Conservation (phyloP, 2,888 invertebrate species). For the Lasioglossum marginatum region DNA sequence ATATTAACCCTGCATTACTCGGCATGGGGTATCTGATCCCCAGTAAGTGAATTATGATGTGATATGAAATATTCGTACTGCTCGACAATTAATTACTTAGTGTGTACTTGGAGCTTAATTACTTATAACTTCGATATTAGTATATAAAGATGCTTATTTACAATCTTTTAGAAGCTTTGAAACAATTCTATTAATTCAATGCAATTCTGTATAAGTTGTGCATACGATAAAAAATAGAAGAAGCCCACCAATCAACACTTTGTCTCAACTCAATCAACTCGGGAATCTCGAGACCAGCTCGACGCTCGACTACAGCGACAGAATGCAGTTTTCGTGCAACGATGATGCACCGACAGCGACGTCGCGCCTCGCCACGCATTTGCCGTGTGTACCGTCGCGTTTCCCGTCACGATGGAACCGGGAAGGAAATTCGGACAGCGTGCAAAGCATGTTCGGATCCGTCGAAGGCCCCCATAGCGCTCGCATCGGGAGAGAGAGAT, state of each 20-base stretch:
- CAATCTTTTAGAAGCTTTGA: background rate
- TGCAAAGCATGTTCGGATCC: slow-evolving; percentile 62
- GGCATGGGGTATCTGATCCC: too few species aligned
- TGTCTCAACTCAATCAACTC: background rate
- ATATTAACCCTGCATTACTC: background rate
- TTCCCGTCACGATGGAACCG: slow-evolving; percentile 13
- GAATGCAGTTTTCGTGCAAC: background rate
- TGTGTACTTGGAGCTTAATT: background rate
- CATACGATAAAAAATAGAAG: background rate
- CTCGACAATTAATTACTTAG: background rate
- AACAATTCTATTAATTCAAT: background rate
- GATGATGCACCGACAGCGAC: background rate
- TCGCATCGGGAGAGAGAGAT: slow-evolving; percentile 41
- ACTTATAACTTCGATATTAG: background rate
- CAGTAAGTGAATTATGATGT: too few species aligned
- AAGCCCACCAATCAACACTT: background rate
- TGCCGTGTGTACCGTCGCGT: slow-evolving; percentile 6
- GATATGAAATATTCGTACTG: background rate
- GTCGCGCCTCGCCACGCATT: background rate
- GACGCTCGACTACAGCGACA: background rate
- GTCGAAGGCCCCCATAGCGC: slow-evolving; percentile 48
- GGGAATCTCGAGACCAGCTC: background rate
- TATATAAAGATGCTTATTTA: background rate
- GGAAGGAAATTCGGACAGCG: slow-evolving; percentile 47
- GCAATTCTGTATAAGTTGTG: background rate